Evolutionary conservation across 1,140 invertebrate species (phyloP), one percentile per base, ranked within the genome.

Genomic region (Drosophila oshimai): DNA sequence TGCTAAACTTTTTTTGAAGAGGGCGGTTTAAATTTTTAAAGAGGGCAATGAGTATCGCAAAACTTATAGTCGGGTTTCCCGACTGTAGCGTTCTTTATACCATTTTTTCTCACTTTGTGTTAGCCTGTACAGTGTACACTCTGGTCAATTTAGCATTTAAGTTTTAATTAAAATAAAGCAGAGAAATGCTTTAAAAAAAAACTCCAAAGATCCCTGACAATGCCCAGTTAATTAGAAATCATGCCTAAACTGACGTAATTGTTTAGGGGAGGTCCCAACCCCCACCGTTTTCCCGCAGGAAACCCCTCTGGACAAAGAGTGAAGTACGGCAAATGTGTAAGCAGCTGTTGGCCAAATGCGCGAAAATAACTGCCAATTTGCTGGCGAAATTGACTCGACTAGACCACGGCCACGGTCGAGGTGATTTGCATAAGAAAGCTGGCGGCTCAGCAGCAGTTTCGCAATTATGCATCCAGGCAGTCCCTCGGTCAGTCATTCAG

Each of bases 281-380:
- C 45, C 15, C 22, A 12, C 6, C 17, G n/a, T n/a, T n/a, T n/a
- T n/a, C n/a, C n/a, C n/a, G n/a, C n/a, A n/a, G n/a, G n/a, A 13
- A 15, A 47, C 6, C 7, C 22, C n/a, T 26, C 6, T 13, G 24
- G 24, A 12, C 28, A 12, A 18, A 22, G 26, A 34, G 6, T 41
- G 18, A 26, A 29, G 26, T 61, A 50, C 39, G 46, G 58, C 71
- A 72, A 84, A 84, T 74, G 75, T 73, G 80, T 87, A 87, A 80
- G 76, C 71, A 75, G 80, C 81, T 73, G 75, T 86, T 80, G 80
- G 80, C 71, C 67, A 80, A 84, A 86, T 87, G 81, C 80, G 80
- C 72, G 81, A 86, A 84, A 84, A 84, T 86, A 62, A 73, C 75
- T 37, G 39, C 39, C 55, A 79, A 84, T 86, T 84, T 75, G 81